Evolutionary conservation across 2,113 vertebrate genomes (phyloP), one percentile per base, ranked within the genome.

Genomic region (Callocephalon fimbriatum): DNA sequence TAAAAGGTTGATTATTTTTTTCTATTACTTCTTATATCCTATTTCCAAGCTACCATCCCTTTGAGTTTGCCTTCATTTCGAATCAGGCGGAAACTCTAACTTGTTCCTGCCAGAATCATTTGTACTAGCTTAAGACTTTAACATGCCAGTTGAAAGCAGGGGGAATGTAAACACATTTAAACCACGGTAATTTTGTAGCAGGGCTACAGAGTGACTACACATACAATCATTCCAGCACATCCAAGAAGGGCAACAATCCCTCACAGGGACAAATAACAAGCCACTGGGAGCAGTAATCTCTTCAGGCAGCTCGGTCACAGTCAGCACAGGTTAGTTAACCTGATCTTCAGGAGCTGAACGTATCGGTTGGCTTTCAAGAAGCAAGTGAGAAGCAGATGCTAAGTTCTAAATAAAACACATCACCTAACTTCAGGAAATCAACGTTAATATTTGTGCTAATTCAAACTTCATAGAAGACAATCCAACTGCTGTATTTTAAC

Each of bases 111-210:
- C 25, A 48, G 20, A 76, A 88, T 51, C 54, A 72, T 10, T 11
- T 32, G 6, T 35, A 48, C 4, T 12, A 61, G 10, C 35, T 44
- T 22, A 2, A 90, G 32, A 51, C 15, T 42, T 77, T 6, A 76
- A 19, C 0, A 44, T 8, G 8, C 4, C 2, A 74, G 3, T 5
- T 68, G 13, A 17, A 29, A 88, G 21, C 45, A 51, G 2, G 2
- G 7, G 9, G 7, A 18, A 73, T n/a, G 25, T 31, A 56, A 56
- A n/a, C 20, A n/a, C 54, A 20, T 70, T 76, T 51, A 61, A 88
- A 79, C 20, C 45, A 35, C 32, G 35, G 20, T 20, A 27, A 65
- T 56, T 92, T 63, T 47, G 40, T 40, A 80, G 54, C 37, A 66
- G 26, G 27, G 50, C 67, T 66, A 61, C 14, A 5, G 50, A 83